These are phyloP conservation scores for Bos indicus DNA, from an alignment of 2,113 vertebrate species.

Conservation along the genomic window DNA sequence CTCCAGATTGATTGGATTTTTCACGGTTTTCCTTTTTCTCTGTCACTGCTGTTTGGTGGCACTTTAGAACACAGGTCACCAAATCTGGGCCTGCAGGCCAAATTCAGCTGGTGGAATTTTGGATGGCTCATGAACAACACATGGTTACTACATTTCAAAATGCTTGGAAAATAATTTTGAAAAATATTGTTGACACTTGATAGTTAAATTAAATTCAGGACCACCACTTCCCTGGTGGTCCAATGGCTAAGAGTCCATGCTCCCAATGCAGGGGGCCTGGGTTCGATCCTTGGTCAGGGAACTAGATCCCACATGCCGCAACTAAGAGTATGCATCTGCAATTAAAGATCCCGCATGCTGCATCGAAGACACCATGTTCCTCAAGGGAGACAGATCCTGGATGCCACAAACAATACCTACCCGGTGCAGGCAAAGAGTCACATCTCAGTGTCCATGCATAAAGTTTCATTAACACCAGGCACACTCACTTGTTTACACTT, in stretches of 20 bases:
- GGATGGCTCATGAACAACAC: background rate
- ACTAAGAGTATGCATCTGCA: background rate
- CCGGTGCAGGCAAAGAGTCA: background rate
- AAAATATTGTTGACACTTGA: background rate
- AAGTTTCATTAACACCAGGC: background rate
- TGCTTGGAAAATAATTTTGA: background rate
- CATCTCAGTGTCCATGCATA: background rate
- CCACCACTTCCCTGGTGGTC: background rate
- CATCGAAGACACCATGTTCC: background rate
- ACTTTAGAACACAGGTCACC: background rate
- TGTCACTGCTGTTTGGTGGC: background rate
- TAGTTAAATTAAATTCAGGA: background rate
- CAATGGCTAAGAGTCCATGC: background rate
- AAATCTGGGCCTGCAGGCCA: background rate
- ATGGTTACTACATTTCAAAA: background rate
- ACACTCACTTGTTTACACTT: background rate
- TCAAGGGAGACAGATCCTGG: background rate
- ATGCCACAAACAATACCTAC: background rate
- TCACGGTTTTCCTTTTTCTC: background rate
- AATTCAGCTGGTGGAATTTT: background rate
- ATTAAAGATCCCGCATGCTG: background rate
- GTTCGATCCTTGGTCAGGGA: background rate
- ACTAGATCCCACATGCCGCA: background rate
- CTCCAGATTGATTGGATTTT: background rate
- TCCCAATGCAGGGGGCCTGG: background rate